Percentiles rank a stretch among this genome's conserved stretches.
phyloP scores from a whole-genome alignment of 1,140 invertebrate genomes.

The Drosophila takahashii region DNA sequence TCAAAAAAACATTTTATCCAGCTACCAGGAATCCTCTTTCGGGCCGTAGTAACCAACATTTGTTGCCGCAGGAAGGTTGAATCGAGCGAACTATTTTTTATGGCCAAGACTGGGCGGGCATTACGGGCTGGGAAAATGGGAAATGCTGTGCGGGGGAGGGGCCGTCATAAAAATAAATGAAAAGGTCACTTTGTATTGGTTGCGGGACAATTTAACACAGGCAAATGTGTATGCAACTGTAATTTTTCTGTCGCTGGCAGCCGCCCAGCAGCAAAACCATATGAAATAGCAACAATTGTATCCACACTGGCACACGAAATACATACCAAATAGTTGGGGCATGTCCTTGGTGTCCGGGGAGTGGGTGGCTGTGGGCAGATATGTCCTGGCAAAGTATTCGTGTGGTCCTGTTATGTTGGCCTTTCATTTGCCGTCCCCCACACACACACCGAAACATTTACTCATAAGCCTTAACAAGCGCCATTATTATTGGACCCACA shows the following conservation, averaged over 20 bases:
- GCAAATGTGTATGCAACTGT: conserved; percentile 80
- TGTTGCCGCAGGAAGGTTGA: conserved; percentile 53
- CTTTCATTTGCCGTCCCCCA: conserved; percentile 63
- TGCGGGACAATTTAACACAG: conserved; percentile 80
- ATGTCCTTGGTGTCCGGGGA: conserved; percentile 36
- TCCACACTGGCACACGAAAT: conserved; percentile 26
- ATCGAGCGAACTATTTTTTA: conserved; percentile 63
- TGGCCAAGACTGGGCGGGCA: conserved; percentile 34
- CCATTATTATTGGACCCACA: conserved; percentile 55
- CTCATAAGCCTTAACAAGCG: conserved; percentile 57
- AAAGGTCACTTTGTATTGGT: conserved; percentile 82
- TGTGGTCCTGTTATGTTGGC: conserved; percentile 61
- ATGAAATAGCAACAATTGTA: conserved; percentile 59
- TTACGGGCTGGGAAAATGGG: conserved; percentile 12
- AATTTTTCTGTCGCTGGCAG: conserved; percentile 69
- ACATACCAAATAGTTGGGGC: conserved; percentile 74
- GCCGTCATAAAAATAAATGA: conserved; percentile 80
- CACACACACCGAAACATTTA: conserved; percentile 30
- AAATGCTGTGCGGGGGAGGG: not conserved
- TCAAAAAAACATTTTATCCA: conserved; percentile 34
- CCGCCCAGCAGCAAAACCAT: conserved; percentile 26
- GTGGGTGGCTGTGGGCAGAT: not conserved
- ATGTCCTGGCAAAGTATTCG: conserved; percentile 60
- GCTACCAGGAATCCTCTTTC: conserved; percentile 35
- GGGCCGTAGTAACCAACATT: conserved; percentile 39